A percentile compares a stretch with the other conserved stretches of the same genome.
Evolutionary conservation across 2,888 invertebrate species (phyloP).

Genomic region (Mamestra brassicae): DNA sequence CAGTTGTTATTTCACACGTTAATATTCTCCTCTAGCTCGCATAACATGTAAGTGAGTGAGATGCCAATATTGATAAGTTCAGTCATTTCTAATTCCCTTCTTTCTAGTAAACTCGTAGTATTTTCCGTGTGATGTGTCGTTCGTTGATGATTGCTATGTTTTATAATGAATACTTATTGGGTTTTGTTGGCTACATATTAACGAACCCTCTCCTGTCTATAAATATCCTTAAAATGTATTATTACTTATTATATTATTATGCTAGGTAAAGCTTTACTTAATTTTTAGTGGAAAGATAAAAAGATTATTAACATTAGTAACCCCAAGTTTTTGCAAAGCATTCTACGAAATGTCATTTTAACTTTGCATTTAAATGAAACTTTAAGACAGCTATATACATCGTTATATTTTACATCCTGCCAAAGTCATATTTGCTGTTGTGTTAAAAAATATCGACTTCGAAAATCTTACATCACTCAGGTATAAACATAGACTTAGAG

Average conservation of each 20-base stretch:
- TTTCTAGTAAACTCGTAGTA: background rate
- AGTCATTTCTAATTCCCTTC: conserved; percentile 21
- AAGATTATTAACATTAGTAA: background rate
- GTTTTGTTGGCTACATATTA: conserved; percentile 31
- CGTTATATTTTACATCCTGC: background rate
- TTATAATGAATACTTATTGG: conserved; percentile 6
- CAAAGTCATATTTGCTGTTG: background rate
- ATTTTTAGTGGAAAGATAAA: background rate
- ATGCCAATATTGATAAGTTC: background rate
- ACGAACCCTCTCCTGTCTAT: background rate
- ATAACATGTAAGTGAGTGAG: background rate
- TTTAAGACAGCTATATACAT: background rate
- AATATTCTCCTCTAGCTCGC: background rate
- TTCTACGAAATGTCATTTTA: background rate
- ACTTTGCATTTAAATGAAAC: background rate
- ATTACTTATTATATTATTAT: background rate
- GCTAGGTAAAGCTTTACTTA: conserved; percentile 25
- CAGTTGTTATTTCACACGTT: background rate
- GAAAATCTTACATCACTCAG: too few relatives aligned
- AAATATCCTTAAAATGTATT: background rate
- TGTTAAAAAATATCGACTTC: background rate
- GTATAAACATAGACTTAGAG: background rate
- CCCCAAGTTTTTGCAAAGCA: background rate
- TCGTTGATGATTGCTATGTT: conserved; percentile 20
- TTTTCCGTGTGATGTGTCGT: conserved; percentile 34